Evolutionary conservation across 2,113 vertebrate species (phyloP), one percentile per base, ranked within the genome.

Genomic region (Sardina pilchardus): DNA sequence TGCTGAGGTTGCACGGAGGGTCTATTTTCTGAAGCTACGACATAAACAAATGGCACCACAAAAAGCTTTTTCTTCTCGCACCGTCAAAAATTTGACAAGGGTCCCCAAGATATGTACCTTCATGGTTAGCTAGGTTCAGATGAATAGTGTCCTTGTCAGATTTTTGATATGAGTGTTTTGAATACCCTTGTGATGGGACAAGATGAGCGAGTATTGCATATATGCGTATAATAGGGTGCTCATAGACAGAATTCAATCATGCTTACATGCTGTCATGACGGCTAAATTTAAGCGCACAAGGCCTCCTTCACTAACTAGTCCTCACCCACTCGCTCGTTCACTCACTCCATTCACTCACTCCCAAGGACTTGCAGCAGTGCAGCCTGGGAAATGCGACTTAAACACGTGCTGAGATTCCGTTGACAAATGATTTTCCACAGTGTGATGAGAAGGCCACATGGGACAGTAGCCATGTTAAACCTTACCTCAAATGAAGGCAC

Each of bases 31-130:
- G 14, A 19, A 78, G n/a, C 34, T 19, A 6, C 43, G 71, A 21
- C 71, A 39, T 10, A 47, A 67, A 45, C 48, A 84, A 24, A 81
- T 26, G 50, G 48, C n/a, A 17, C 80, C 78, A 24, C 50, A 47
- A n/a, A 81, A 56, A 21, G 26, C 53, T 48, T 53, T 63, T n/a
- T 16, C 83, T 84, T 50, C 80, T 81, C 42, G 78, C 63, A 83
- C 48, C 45, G 19, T 50, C 48, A 14, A 82, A 30, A 80, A 19
- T n/a, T 48, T 71, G 82, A 17, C 30, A 24, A 17, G 47, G n/a
- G 26, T 87, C 63, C 39, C 50, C 71, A 42, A 71, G 50, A 84
- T 10, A 47, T 67, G n/a, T 75, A 59, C 80, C 56, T 19, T 53
- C 59, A 47, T 42, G 59, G 8, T 30, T 82, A 82, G 56, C 59